Evolutionary conservation across 2,888 invertebrate genomes (phyloP), one percentile per base, ranked within the genome.

Genomic region (Nemotelus nigrinus): DNA sequence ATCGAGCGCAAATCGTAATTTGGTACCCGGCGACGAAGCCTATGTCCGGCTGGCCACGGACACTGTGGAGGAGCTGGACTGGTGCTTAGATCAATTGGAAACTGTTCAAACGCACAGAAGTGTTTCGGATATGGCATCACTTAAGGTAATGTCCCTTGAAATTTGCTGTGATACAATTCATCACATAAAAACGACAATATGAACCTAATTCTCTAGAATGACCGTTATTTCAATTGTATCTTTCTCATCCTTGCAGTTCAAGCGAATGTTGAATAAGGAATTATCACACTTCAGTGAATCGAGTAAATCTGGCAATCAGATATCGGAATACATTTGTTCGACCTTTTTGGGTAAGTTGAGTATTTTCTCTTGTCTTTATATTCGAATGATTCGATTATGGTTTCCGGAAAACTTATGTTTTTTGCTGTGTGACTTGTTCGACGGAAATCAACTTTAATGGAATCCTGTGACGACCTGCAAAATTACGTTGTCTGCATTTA

Each of bases 41-140:
- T 96, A 96, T 89, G 93, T 94, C 90, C 96, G 97, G 88, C 89
- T 98, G 87, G 97, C 98, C 78, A 89, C 96, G 88, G 98, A 99
- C 88, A 98, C 98, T 65, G 93, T 99, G 89, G 98, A 99, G 87
- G 99, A 99, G 89, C 90, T 99, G 88, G 99, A 99, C 89, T 99
- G 99, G 99, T 99, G 99, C 88, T 90, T 99, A 89, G 99, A 99
- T 90, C 99, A 99, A 90, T 90, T 99, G 88, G 99, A 99, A 90
- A 98, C 98, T 82, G 98, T 99, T 88, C 99, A 99, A 90, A 98
- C 98, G 80, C 98, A 99, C 89, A 94, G 98, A 86, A 98, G 98
- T 84, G 99, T 99, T 83, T 98, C 97, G 81, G 99, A 99, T 88
- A 98, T 99, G 98, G 99, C 99, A 85, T 98, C 98, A 82, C 93